These are phyloP conservation scores for Aplysina aerophoba DNA, from an alignment of 37 sponge, comb jelly and placozoan species.

Conservation along the genomic window DNA sequence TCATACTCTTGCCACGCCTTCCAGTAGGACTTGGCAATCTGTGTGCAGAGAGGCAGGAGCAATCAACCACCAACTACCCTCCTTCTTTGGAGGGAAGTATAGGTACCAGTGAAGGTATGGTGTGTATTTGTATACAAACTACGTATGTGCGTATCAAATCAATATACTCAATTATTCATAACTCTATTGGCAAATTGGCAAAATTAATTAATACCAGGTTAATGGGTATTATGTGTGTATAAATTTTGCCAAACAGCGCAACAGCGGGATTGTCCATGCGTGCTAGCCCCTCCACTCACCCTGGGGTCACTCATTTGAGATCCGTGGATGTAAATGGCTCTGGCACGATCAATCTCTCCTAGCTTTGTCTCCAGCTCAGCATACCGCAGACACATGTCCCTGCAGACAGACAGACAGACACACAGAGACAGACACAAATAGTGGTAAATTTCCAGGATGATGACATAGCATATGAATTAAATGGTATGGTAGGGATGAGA, in stretches of 20 bases:
- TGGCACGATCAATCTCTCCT: constrained; percentile 95
- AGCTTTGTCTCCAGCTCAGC: constrained; percentile 95
- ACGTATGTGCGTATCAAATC: too few relatives aligned
- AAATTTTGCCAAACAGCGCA: too few relatives aligned
- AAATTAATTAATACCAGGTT: too few relatives aligned
- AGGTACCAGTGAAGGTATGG: too few relatives aligned
- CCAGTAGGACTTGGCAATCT: constrained; percentile 82
- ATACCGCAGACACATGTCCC: constrained; percentile 89
- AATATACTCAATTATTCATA: too few relatives aligned
- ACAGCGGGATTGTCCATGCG: too few relatives aligned
- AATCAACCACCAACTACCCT: too few relatives aligned
- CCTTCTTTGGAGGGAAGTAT: too few relatives aligned
- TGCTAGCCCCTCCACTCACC: constrained; percentile 42
- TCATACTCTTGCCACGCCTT: constrained; percentile 98
- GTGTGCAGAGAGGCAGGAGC: background rate
- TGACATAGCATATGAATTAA: too few relatives aligned
- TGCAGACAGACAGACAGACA: constrained; percentile 11
- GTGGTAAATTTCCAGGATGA: background rate
- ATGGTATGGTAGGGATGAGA: background rate
- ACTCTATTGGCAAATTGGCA: too few relatives aligned
- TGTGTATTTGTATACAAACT: too few relatives aligned
- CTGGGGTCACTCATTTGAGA: constrained; percentile 97
- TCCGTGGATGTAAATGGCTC: constrained; percentile 89
- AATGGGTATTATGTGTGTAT: too few relatives aligned
- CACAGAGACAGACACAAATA: background rate